These are phyloP conservation scores for Aricia agestis DNA, from an alignment of 1,140 invertebrate genomes.

Conservation along the genomic window DNA sequence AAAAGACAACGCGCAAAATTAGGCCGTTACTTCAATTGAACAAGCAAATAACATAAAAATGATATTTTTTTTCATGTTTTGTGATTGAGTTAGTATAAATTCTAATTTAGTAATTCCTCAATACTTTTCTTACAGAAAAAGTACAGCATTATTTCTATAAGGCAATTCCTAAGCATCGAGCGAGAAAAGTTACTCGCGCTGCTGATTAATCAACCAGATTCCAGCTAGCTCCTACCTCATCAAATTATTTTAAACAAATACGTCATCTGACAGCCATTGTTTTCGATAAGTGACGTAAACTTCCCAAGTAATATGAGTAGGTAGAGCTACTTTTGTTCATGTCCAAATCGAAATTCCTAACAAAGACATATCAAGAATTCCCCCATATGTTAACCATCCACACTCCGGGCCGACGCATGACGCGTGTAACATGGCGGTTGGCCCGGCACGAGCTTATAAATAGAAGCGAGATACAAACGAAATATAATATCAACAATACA, in stretches of 20 bases:
- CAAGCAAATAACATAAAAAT: background rate
- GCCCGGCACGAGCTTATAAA: constrained; percentile 32
- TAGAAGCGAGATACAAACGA: constrained; percentile 41
- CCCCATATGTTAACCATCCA: background rate
- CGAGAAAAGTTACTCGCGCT: background rate
- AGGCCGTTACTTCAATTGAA: background rate
- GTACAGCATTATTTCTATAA: background rate
- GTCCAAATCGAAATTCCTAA: background rate
- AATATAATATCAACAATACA: constrained; percentile 57
- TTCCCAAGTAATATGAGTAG: too few relatives aligned
- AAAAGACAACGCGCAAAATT: background rate
- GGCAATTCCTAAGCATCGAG: background rate
- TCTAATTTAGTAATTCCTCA: background rate
- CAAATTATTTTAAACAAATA: background rate
- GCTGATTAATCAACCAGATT: background rate
- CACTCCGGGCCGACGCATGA: constrained; percentile 31
- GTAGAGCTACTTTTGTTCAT: background rate
- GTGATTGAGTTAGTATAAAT: background rate
- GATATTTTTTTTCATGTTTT: background rate
- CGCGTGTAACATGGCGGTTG: constrained; percentile 27
- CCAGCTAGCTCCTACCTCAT: background rate
- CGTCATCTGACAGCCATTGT: too few relatives aligned
- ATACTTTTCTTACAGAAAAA: background rate
- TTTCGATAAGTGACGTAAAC: background rate
- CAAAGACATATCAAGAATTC: constrained; percentile 4